Evolutionary conservation across 2,888 invertebrate genomes (phyloP).

Genomic region (Trissonchulus sp.): DNA sequence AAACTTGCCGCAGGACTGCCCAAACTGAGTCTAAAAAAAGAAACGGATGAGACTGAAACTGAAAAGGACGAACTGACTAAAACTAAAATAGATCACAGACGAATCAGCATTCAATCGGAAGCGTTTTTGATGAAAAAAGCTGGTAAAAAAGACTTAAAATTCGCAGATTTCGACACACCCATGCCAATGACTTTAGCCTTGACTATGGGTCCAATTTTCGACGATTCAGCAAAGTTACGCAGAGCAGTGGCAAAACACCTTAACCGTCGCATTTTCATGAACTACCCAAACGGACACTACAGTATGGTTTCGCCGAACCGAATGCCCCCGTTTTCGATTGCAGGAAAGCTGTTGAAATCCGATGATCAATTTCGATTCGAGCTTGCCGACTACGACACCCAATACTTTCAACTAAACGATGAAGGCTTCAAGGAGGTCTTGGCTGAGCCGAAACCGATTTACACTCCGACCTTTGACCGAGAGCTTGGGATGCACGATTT

Average conservation of each 20-base stretch:
- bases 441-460: not conserved
- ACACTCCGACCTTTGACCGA: not conserved
- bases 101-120: not conserved
- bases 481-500: not conserved
- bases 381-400: not conserved
- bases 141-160: no score
- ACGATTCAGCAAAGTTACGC: no score
- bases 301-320: not conserved
- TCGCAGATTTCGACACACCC: no score
- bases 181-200: no score
- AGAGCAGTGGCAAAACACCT: not conserved
- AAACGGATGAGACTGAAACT: not conserved
- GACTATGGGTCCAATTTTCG: no score
- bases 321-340: slow-evolving; percentile 4
- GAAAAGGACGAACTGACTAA: no score
- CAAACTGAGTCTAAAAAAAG: not conserved
- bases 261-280: not conserved
- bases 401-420: not conserved
- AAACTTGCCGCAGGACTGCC: no score
- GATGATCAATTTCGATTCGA: not conserved
- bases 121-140: not conserved
- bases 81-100: no score
- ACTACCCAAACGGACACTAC: not conserved
- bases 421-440: not conserved
- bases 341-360: not conserved